Evolutionary conservation across 2,888 invertebrate genomes (phyloP).

Genomic region (Trachelus stipa): DNA sequence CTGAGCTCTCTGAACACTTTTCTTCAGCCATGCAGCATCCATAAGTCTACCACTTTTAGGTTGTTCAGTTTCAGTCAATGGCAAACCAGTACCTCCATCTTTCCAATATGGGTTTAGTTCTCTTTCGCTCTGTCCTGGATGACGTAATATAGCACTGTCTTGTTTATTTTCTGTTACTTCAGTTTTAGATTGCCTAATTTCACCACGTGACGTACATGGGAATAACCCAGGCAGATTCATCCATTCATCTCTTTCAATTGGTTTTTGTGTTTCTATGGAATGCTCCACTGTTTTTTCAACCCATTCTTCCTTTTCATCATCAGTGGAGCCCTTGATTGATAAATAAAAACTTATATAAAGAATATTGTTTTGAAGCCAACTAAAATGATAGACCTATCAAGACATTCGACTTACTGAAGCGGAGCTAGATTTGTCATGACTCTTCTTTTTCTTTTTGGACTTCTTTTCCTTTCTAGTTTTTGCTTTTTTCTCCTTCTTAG

Average conservation of each 20-base stretch:
- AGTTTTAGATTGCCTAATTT: constrained; percentile 63
- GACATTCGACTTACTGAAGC: constrained; percentile 8
- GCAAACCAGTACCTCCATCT: constrained; percentile 87
- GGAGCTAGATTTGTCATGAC: constrained; percentile 35
- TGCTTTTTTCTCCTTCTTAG: constrained; percentile 30
- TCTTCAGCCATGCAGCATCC: constrained; percentile 69
- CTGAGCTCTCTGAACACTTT: constrained; percentile 69
- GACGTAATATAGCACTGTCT: constrained; percentile 73
- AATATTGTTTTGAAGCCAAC: not conserved
- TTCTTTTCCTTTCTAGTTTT: constrained; percentile 37
- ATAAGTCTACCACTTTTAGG: constrained; percentile 24
- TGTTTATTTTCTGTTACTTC: constrained; percentile 69
- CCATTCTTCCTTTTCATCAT: constrained; percentile 71
- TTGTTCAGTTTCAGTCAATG: constrained; percentile 65
- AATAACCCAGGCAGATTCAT: constrained; percentile 76
- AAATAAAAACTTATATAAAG: constrained; percentile 8
- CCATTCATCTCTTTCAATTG: constrained; percentile 78
- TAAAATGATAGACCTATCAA: not conserved
- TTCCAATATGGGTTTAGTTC: constrained; percentile 96
- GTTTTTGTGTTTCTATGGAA: constrained; percentile 28
- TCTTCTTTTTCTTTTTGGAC: constrained; percentile 37
- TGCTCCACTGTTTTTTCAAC: constrained; percentile 69
- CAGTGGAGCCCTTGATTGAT: constrained; percentile 37
- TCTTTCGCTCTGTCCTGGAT: constrained; percentile 77
- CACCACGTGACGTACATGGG: constrained; percentile 64